Evolutionary conservation across 2,113 vertebrate species (phyloP).

Genomic region (Micronycteris hirsuta): DNA sequence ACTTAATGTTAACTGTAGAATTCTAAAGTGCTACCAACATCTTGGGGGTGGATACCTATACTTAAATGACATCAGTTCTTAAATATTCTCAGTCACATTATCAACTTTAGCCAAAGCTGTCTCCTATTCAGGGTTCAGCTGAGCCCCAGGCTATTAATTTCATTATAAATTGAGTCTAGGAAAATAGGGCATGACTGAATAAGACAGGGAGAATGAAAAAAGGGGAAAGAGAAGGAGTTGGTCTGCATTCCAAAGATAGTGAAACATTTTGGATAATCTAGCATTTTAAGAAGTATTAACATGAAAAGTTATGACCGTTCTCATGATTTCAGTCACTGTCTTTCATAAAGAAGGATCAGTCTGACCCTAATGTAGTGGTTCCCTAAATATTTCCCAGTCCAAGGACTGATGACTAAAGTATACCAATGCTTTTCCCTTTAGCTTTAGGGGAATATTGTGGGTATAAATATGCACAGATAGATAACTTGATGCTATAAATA

Average conservation of each 20-base stretch:
- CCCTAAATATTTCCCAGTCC: not conserved
- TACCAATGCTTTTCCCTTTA: not conserved
- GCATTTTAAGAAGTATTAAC: not conserved
- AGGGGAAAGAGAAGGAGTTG: not conserved
- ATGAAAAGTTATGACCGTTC: not conserved
- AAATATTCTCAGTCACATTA: conserved; percentile 36
- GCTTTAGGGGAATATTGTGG: conserved; percentile 2
- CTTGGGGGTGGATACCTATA: not conserved
- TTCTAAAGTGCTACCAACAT: not conserved
- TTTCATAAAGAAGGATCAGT: not conserved
- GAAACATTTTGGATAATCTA: not conserved
- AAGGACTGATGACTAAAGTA: not conserved
- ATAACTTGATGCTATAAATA: not conserved
- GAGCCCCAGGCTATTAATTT: not conserved
- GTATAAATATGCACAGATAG: not conserved
- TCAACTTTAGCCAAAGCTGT: not conserved
- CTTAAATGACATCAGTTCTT: not conserved
- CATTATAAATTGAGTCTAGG: not conserved
- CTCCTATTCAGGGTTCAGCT: not conserved
- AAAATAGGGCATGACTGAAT: not conserved
- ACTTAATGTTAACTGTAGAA: not conserved
- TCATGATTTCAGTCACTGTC: not conserved
- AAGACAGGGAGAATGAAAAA: not conserved
- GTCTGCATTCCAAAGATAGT: conserved; percentile 21
- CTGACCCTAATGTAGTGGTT: not conserved